Base-by-base conservation (phyloP, 2,888 invertebrate species). In the Macaria liturata region DNA sequence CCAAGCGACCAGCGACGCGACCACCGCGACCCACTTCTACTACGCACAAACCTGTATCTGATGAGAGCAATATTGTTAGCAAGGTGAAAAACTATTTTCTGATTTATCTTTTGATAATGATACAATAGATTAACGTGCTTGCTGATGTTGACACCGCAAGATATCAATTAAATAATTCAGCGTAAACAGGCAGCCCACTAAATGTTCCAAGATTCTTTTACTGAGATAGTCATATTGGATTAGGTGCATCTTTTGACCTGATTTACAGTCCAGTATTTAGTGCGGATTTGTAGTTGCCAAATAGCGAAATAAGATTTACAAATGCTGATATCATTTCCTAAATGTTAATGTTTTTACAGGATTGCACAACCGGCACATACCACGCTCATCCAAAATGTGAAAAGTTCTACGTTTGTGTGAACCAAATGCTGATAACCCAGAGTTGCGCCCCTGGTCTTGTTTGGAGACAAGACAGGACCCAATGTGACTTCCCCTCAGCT, bases 401-500 rank as follows among this genome's bases (percentile, higher is more conserved):
- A 54, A 94, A 93, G 70, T 97, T 96, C 82, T 95, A 95, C 72
- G 94, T 97, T 30, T 97, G 97, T 76, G 95, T 96, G 7, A 96
- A 96, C 79, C 94, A 94, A 0, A 83, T 93, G n/a, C 83, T 95
- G 51, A 92, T 96, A 3, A 84, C 94, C 0, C 95, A 95, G 71
- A 93, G 93, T 55, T 97, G 97, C 74, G 96, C 96, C 0, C 94
- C 95, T 0, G 95, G 96, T 1, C 91, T 97, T 1, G 94, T 95
- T 61, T 97, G 96, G 95, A 94, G 94, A 68, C 89, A 92, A 5
- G 91, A 94, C 4, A 86, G 88, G 4, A 92, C 93, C 9, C 94
- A 94, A 71, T 97, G 97, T 74, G 96, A 97, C 81, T 96, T 96
- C 94, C 95, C 95, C 0, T 88, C 91, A 43, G 92, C 94, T 59